Conservation (phyloP, 2,888 invertebrate species). For the Macaria liturata region DNA sequence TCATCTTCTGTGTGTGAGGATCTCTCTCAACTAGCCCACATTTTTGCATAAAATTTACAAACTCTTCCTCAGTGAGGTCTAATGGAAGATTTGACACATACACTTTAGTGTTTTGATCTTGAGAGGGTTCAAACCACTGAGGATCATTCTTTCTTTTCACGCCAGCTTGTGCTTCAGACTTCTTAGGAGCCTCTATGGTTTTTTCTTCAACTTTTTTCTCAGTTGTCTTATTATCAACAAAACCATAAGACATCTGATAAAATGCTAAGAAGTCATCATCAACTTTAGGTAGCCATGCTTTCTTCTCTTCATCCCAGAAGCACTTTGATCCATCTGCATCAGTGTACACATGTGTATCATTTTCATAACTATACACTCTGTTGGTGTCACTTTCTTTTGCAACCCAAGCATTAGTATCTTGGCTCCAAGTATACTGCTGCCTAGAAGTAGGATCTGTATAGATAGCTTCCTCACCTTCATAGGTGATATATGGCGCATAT, state of each 20-base stretch:
- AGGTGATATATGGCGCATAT: slow-evolving; percentile 85
- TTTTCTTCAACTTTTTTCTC: slow-evolving; percentile 56
- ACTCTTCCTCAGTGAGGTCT: slow-evolving; percentile 94
- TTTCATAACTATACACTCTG: slow-evolving; percentile 87
- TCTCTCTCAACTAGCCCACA: slow-evolving; percentile 98
- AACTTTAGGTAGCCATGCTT: slow-evolving; percentile 98
- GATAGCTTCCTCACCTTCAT: slow-evolving; percentile 87
- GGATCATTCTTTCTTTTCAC: slow-evolving; percentile 81
- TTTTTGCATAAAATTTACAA: slow-evolving; percentile 96
- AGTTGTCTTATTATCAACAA: slow-evolving; percentile 84
- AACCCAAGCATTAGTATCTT: slow-evolving; percentile 77
- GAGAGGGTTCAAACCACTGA: slow-evolving; percentile 97
- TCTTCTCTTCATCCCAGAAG: slow-evolving; percentile 95
- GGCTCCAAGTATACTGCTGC: slow-evolving; percentile 86
- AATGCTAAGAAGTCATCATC: slow-evolving; percentile 98
- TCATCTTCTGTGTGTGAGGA: slow-evolving; percentile 89
- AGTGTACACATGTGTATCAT: slow-evolving; percentile 90
- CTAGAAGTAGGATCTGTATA: slow-evolving; percentile 89
- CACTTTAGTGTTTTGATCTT: slow-evolving; percentile 94
- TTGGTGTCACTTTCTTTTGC: slow-evolving; percentile 61
- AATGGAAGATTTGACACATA: slow-evolving; percentile 96
- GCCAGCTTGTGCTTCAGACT: slow-evolving; percentile 69
- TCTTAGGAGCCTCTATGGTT: slow-evolving; percentile 55
- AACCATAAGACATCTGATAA: slow-evolving; percentile 98
- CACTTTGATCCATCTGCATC: slow-evolving; percentile 94